Evolutionary conservation across 1,140 invertebrate species (phyloP).

Genomic region (Marisa cornuarietis): DNA sequence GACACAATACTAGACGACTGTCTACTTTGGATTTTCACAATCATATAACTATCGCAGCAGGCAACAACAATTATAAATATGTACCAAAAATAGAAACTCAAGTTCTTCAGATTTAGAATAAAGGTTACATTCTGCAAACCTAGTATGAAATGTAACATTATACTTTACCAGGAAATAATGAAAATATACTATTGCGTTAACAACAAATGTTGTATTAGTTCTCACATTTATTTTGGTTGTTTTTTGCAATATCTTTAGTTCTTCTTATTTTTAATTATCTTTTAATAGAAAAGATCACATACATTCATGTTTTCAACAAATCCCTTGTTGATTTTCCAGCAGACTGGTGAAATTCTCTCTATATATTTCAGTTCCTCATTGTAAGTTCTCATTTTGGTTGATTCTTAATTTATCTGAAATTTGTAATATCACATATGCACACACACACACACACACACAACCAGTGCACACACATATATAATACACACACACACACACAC

Average conservation of each 20-base stretch:
- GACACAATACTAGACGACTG: not conserved
- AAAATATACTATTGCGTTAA: too few relatives aligned
- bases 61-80: not conserved
- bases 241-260: too few relatives aligned
- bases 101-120: not conserved
- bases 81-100: not conserved
- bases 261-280: too few relatives aligned
- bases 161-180: too few relatives aligned
- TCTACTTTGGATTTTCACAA: not conserved
- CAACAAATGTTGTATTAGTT: too few relatives aligned
- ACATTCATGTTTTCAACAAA: constrained; percentile 99
- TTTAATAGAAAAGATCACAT: constrained; percentile 41
- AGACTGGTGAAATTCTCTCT: constrained; percentile 85
- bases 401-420: not conserved
- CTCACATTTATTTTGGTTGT: too few relatives aligned
- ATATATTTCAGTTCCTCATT: constrained; percentile 94
- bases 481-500: too few relatives aligned
- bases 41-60: not conserved
- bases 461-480: too few relatives aligned
- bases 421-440: too few relatives aligned
- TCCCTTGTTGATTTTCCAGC: constrained; percentile 97
- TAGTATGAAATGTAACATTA: too few relatives aligned
- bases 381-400: constrained; percentile 75
- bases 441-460: too few relatives aligned
- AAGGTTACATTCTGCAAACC: not conserved